Evolutionary conservation across 23 tunicate genomes (phyloP), one percentile per base, ranked within the genome.

Genomic region (Clavelina lepadiformis): DNA sequence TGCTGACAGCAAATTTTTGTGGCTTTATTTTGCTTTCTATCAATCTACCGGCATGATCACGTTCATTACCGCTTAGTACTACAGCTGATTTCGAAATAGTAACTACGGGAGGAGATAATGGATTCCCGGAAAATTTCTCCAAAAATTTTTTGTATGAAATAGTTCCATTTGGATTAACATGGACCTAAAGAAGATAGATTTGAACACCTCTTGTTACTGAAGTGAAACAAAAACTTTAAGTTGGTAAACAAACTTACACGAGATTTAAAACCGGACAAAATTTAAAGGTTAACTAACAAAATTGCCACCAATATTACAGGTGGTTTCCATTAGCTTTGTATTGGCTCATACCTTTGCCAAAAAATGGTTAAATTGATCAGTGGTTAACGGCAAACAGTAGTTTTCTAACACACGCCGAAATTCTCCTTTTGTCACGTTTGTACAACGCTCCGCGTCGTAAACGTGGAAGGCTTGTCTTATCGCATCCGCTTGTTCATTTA

Each of bases 341-440:
- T 15, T 19, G 23, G 21, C 11, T 25, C 74, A 71, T 36, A 88
- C 96, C 67, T 88, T 88, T 6, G 74, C 65, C 34, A 80, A 5
- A 11, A 88, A 20, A 4, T 58, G 20, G 33, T 89, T 80, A 44
- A 89, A 75, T 45, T 89, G 97, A 8, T 79, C 83, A 3, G 97
- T 60, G 3, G 97, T 81, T 29, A 89, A 31, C 1, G 97, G 97
- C 3, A 89, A 54, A 21, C 83, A 69, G 58, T 81, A 85, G 46
- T 81, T 86, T 5, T 89, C 97, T 28, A 89, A 46, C 24, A 81
- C 89, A 34, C 89, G 68, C 7, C 97, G 73, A 53, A 89, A 89
- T 65, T 89, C 97, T 2, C 97, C 97, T 50, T 77, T 86, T 11
- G 97, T 89, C 27, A 89, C 97, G 34, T 79, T 71, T 0, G 71